These are phyloP conservation scores for Tenrec ecaudatus DNA, from an alignment of 2,113 vertebrate species.

Conservation along the genomic window DNA sequence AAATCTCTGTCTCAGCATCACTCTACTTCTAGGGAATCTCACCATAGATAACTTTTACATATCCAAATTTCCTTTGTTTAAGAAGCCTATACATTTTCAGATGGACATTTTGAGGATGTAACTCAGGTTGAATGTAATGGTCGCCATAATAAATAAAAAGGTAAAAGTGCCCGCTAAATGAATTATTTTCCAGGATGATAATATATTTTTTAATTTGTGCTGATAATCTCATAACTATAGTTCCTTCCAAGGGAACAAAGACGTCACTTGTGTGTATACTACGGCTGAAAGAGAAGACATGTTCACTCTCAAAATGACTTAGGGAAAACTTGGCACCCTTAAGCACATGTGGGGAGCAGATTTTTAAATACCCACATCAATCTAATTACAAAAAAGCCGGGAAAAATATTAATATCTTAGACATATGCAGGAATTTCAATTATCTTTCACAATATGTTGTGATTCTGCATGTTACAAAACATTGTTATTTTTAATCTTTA, in stretches of 20 bases:
- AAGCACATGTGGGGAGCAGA: slow-evolving; percentile 73
- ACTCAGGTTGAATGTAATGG: background rate
- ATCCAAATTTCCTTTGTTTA: background rate
- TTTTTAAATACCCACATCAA: slow-evolving; percentile 76
- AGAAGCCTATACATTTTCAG: background rate
- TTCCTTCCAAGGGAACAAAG: background rate
- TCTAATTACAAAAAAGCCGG: slow-evolving; percentile 79
- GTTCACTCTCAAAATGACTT: slow-evolving; percentile 55
- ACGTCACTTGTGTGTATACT: background rate
- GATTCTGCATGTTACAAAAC: slow-evolving; percentile 76
- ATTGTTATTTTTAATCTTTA: slow-evolving; percentile 69
- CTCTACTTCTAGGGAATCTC: background rate
- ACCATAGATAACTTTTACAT: background rate
- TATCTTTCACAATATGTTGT: slow-evolving; percentile 74
- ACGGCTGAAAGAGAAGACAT: slow-evolving; percentile 37
- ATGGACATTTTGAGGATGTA: background rate
- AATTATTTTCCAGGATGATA: background rate
- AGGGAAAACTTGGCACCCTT: slow-evolving; percentile 67
- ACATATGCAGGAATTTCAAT: slow-evolving; percentile 75
- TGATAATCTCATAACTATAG: background rate
- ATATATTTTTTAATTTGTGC: background rate
- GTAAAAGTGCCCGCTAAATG: background rate
- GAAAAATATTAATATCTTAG: slow-evolving; percentile 72
- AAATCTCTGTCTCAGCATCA: background rate
- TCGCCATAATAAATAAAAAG: background rate